A percentile compares a stretch with the other conserved stretches of the same genome.
These are phyloP conservation scores for Drosophila pandora DNA, from an alignment of 1,140 invertebrate genomes.

Conservation along the genomic window DNA sequence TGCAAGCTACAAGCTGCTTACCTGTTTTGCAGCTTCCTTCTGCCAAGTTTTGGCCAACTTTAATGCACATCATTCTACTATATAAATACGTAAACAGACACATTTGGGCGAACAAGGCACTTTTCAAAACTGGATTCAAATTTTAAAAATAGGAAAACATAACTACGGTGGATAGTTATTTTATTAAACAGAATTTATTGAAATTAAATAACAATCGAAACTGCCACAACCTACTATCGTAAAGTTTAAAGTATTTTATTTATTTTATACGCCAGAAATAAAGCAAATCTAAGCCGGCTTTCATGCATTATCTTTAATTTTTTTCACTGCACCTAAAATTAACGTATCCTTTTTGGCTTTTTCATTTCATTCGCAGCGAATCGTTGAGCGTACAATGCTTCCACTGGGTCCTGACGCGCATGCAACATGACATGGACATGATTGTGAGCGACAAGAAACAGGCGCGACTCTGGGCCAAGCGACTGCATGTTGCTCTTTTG, in stretches of 20 bases:
- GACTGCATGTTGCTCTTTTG: slow-evolving; percentile 91
- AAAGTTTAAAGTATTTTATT: too few relatives aligned
- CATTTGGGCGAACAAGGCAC: neutral
- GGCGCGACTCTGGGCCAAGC: slow-evolving; percentile 90
- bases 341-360: slow-evolving; percentile 21
- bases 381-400: slow-evolving; percentile 95
- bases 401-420: slow-evolving; percentile 96
- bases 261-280: too few relatives aligned
- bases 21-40: slow-evolving; percentile 44
- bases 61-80: slow-evolving; percentile 50
- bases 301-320: neutral
- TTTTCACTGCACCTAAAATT: slow-evolving; percentile 10
- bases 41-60: slow-evolving; percentile 43
- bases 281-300: neutral
- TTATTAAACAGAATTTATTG: too few relatives aligned
- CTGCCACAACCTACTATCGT: too few relatives aligned
- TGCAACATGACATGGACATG: slow-evolving; percentile 95
- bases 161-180: too few relatives aligned
- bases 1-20: slow-evolving; percentile 57
- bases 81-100: slow-evolving; percentile 35
- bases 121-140: neutral
- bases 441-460: slow-evolving; percentile 94
- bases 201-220: too few relatives aligned
- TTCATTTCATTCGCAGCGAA: slow-evolving; percentile 86
- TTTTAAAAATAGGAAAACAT: neutral